phyloP scores from a whole-genome alignment of 2,888 invertebrate genomes.

The Podotricha telesiphe region DNA sequence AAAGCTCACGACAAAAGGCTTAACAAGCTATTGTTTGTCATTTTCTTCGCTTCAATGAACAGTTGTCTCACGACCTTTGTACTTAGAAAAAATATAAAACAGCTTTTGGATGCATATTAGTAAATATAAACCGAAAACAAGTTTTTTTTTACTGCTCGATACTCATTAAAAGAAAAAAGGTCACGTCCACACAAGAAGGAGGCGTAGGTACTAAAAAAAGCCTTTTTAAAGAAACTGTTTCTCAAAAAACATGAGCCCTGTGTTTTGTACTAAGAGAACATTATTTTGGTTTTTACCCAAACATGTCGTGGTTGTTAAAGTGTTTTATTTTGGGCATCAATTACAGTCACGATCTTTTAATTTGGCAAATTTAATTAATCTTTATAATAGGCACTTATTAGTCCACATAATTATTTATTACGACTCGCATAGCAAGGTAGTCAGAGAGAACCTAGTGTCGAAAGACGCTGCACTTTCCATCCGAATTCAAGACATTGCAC shows the following conservation, averaged over 20 bases:
- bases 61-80: conserved; percentile 42
- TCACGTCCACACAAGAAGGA: neutral
- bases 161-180: conserved; percentile 2
- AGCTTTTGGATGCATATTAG: conserved; percentile 13
- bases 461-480: too few species aligned
- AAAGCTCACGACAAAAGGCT: conserved; percentile 70
- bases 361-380: neutral
- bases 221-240: neutral
- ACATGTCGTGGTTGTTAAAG: conserved; percentile 5
- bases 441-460: too few species aligned
- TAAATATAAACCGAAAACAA: neutral
- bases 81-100: conserved; percentile 38
- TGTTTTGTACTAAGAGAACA: neutral
- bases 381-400: neutral
- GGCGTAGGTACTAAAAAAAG: neutral
- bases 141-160: neutral
- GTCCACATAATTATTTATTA: neutral
- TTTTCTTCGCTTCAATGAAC: conserved; percentile 49
- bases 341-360: conserved; percentile 1
- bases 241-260: neutral
- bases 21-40: conserved; percentile 78
- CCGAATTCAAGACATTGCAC: too few species aligned
- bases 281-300: conserved; percentile 12
- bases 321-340: conserved; percentile 13
- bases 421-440: too few species aligned